Conservation (phyloP, 2,113 vertebrate genomes). For the Syrrhaptes paradoxus region DNA sequence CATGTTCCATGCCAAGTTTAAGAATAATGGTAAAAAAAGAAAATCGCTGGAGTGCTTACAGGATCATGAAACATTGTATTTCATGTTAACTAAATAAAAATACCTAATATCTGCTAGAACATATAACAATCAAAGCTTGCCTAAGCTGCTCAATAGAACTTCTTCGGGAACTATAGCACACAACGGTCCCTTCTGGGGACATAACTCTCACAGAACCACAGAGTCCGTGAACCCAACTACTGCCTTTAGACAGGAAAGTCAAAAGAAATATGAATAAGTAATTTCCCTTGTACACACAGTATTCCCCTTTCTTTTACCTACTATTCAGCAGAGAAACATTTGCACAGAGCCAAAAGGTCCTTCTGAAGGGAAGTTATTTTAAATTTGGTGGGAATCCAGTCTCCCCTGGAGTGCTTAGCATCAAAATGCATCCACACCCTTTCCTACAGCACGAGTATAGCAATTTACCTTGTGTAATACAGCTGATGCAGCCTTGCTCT, state of each 20-base stretch:
- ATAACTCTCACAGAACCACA: not conserved
- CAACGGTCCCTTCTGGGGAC: not conserved
- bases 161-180: not conserved
- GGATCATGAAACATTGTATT: not conserved
- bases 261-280: not conserved
- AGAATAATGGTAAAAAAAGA: not conserved
- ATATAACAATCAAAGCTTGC: not conserved
- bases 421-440: not conserved
- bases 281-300: not conserved
- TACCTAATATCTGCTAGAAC: not conserved
- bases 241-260: not conserved
- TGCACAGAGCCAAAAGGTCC: not conserved
- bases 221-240: not conserved
- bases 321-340: not conserved
- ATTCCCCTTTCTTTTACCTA: not conserved
- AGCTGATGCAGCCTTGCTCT: not conserved
- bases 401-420: not conserved
- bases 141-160: not conserved
- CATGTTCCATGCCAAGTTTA: not conserved
- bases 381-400: not conserved
- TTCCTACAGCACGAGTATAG: not conserved
- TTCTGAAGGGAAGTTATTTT: not conserved
- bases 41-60: not conserved
- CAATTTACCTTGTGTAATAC: slow-evolving; percentile 64
- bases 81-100: not conserved